Evolutionary conservation across 2,888 invertebrate genomes (phyloP), one percentile per base, ranked within the genome.

Genomic region (Lordiphosa fenestrarum): DNA sequence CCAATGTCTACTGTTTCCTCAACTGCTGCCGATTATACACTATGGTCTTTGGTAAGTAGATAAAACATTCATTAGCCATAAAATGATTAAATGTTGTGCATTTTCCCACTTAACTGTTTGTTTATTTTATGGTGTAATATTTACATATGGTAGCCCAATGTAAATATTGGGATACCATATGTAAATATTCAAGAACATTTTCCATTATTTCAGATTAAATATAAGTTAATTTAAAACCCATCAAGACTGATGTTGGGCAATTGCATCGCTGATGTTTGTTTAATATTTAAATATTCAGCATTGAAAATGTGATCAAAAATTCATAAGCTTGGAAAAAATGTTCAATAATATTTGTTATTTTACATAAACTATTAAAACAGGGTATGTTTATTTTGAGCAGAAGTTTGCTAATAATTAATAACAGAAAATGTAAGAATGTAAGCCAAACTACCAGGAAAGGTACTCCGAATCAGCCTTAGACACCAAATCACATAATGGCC

Each of bases 281-380:
- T 47, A 23, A 23, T 50, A 41, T 40, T 73, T 73, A 54, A 76
- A 66, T 62, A 63, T 64, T 54, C 35, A 37, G 42, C 36, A 59
- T 51, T 53, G 46, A 58, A 66, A 67, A 25, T 25, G 48, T 46
- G 36, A 64, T 84, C 61, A 74, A 49, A 66, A 62, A 78, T 77
- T 51, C 64, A 84, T 60, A 50, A 54, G 61, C 50, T 36, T 44
- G 50, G 46, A n/a, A 53, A 47, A 64, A 63, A 53, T 56, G 36
- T 60, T 42, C 50, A 61, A 53, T 55, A 30, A 9, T 9, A 30
- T 10, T 30, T 30, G 3, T 10, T 30, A 30, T 30, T 2, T 7
- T 30, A 30, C 9, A 6, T 7, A 6, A 25, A 1, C 6, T 3
- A 9, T 9, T 1, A 30, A 30, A 30, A 30, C 4, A 30, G 30